Conservation (phyloP, 2,888 invertebrate genomes). For the Scaptomyza parva region DNA sequence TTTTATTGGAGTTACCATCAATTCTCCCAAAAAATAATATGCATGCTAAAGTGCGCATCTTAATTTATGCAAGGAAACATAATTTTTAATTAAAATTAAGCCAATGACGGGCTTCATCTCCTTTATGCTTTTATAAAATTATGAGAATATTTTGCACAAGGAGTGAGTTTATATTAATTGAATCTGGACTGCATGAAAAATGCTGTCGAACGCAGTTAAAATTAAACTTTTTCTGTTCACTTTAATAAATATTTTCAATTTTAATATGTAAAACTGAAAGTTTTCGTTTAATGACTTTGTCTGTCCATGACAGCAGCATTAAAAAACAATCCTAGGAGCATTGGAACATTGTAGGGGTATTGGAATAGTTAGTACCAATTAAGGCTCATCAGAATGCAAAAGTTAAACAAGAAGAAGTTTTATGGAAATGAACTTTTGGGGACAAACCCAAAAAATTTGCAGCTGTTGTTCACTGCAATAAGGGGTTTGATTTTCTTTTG, state of each 20-base stretch:
- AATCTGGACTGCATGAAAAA: slow-evolving; percentile 28
- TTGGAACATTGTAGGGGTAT: not conserved
- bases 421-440: slow-evolving; percentile 54
- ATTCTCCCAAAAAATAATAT: too few species aligned
- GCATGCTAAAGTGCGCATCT: not conserved
- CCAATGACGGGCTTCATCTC: slow-evolving; percentile 9
- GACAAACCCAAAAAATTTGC: slow-evolving; percentile 44
- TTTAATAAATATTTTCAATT: slow-evolving; percentile 5
- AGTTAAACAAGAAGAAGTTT: slow-evolving; percentile 47
- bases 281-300: slow-evolving; percentile 24
- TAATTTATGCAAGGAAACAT: not conserved
- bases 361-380: slow-evolving; percentile 47
- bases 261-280: slow-evolving; percentile 12
- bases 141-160: slow-evolving; percentile 24
- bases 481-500: slow-evolving; percentile 66
- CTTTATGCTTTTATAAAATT: slow-evolving; percentile 14
- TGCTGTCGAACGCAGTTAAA: slow-evolving; percentile 2
- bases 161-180: slow-evolving; percentile 43
- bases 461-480: slow-evolving; percentile 32
- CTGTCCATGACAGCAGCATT: slow-evolving; percentile 6
- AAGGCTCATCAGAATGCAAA: slow-evolving; percentile 30
- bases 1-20: not conserved
- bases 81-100: slow-evolving; percentile 1
- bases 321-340: too few species aligned
- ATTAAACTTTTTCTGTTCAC: not conserved